These are phyloP conservation scores for Uromys caudimaculatus DNA, from an alignment of 2,797 vertebrate species.

Conservation along the genomic window DNA sequence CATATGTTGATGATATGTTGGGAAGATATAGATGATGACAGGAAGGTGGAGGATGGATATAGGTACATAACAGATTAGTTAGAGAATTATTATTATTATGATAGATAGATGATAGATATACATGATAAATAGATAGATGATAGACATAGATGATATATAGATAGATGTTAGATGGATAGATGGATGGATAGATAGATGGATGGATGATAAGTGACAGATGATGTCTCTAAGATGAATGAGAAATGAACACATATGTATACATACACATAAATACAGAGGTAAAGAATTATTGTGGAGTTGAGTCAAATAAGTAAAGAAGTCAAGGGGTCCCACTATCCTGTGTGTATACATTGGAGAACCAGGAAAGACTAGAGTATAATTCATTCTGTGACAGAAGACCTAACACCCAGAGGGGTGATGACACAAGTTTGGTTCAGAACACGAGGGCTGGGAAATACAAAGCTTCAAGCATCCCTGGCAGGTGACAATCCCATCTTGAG, in stretches of 20 bases:
- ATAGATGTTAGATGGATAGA: too few relatives aligned
- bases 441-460: background rate
- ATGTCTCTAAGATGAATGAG: background rate
- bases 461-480: background rate
- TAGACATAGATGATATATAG: background rate
- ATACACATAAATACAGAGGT: background rate
- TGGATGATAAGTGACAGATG: background rate
- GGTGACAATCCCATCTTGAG: background rate
- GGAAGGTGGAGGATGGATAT: too few relatives aligned
- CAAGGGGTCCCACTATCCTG: background rate
- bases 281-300: background rate
- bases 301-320: background rate
- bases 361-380: background rate
- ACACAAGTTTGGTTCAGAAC: background rate
- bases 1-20: background rate
- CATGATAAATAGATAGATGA: background rate
- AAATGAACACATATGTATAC: background rate
- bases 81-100: background rate
- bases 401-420: background rate
- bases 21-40: background rate
- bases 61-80: background rate
- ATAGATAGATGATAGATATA: background rate
- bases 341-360: background rate
- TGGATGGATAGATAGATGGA: background rate
- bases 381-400: background rate